These are phyloP conservation scores for Coracopsis vasa DNA, from an alignment of 2,113 vertebrate species.

Conservation along the genomic window DNA sequence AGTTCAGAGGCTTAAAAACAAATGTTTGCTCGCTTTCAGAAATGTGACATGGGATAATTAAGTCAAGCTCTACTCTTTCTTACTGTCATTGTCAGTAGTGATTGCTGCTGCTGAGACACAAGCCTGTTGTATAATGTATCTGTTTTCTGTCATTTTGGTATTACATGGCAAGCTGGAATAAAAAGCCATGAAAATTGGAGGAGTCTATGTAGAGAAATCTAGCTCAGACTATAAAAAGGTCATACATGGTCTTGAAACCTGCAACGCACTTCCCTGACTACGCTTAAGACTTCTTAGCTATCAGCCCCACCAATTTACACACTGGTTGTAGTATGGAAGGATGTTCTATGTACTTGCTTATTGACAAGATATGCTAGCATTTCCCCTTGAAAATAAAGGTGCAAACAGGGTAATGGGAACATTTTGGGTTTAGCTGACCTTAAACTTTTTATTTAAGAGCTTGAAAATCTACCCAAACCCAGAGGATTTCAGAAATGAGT, in stretches of 20 bases:
- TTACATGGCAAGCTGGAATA: not conserved
- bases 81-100: not conserved
- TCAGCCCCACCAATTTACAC: not conserved
- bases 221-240: not conserved
- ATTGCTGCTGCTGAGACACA: not conserved
- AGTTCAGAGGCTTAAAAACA: not conserved
- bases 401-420: not conserved
- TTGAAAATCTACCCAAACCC: not conserved
- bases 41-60: not conserved
- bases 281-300: not conserved
- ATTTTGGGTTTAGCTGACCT: not conserved
- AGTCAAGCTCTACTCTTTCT: not conserved
- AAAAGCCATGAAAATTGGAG: not conserved
- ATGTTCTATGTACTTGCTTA: not conserved
- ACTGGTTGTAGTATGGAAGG: not conserved
- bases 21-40: not conserved
- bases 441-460: not conserved
- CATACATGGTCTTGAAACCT: not conserved
- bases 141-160: not conserved
- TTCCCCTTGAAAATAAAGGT: not conserved
- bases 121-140: not conserved
- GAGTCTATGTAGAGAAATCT: not conserved
- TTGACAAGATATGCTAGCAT: not conserved
- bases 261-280: not conserved
- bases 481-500: not conserved